phyloP scores from a whole-genome alignment of 1,140 invertebrate species.

The Hyposmocoma kahamanoa region DNA sequence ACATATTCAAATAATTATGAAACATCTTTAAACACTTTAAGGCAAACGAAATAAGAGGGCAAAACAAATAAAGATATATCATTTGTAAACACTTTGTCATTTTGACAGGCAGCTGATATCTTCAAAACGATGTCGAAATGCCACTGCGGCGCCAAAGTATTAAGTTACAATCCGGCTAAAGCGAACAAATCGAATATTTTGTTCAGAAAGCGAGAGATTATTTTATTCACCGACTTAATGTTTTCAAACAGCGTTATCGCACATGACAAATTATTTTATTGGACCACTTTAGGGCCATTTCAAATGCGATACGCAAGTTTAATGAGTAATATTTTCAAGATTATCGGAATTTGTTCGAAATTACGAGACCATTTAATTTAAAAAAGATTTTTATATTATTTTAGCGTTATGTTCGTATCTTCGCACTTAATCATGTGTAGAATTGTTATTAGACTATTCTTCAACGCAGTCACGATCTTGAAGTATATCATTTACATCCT shows the following conservation, averaged over 20 bases:
- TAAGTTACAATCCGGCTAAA: constrained; percentile 43
- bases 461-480: no score
- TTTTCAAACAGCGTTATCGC: constrained; percentile 39
- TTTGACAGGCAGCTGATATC: constrained; percentile 45
- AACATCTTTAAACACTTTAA: background rate
- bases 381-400: no score
- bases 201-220: constrained; percentile 24
- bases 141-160: constrained; percentile 47
- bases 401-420: no score
- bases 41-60: constrained; percentile 18
- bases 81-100: constrained; percentile 49
- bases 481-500: no score
- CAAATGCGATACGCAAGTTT: background rate
- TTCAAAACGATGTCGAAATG: constrained; percentile 38
- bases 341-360: no score
- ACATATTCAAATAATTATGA: no score
- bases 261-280: constrained; percentile 44
- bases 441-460: no score
- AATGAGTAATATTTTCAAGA: no score
- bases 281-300: constrained; percentile 15
- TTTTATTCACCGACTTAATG: constrained; percentile 30
- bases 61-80: constrained; percentile 31
- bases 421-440: no score
- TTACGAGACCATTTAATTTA: no score
- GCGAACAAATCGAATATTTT: constrained; percentile 41